Evolutionary conservation across 1,140 invertebrate species (phyloP).

Genomic region (Diploscapter pachys): DNA sequence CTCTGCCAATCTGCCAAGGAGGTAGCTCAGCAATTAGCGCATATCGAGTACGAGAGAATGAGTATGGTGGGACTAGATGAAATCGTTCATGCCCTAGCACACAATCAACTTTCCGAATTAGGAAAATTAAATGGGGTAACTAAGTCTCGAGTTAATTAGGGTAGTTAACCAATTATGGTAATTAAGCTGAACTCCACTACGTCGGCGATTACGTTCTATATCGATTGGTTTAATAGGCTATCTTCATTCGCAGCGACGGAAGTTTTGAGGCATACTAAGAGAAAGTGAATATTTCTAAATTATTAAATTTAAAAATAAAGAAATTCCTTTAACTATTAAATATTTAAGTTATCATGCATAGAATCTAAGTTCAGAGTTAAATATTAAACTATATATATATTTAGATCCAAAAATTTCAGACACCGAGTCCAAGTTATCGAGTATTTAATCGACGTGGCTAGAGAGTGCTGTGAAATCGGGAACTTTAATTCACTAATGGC

Average conservation of each 20-base stretch:
- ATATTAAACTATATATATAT: background rate
- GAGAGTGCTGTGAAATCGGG: conserved; percentile 93
- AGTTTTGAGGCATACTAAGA: conserved; percentile 66
- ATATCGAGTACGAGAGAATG: conserved; percentile 69
- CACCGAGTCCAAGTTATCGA: conserved; percentile 83
- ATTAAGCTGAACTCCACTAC: conserved; percentile 61
- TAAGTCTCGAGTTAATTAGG: no score
- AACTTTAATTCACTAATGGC: conserved; percentile 98
- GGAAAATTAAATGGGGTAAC: conserved; percentile 33
- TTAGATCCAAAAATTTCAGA: conserved; percentile 15
- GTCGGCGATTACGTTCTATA: conserved; percentile 86
- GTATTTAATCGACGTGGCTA: conserved; percentile 90
- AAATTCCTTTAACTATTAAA: no score
- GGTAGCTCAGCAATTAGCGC: conserved; percentile 4
- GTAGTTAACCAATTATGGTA: conserved; percentile 1
- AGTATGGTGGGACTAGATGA: conserved; percentile 92
- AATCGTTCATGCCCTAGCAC: conserved; percentile 89
- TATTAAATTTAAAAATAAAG: background rate
- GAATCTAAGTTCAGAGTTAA: background rate
- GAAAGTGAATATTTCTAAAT: background rate
- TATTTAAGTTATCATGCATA: no score
- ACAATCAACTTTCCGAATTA: conserved; percentile 80
- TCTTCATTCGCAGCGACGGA: conserved; percentile 92
- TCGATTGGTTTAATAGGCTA: conserved; percentile 96
- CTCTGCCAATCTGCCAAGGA: conserved; percentile 10